Evolutionary conservation across 2,113 vertebrate genomes (phyloP), one percentile per base, ranked within the genome.

Genomic region (Pycnonotus jocosus): DNA sequence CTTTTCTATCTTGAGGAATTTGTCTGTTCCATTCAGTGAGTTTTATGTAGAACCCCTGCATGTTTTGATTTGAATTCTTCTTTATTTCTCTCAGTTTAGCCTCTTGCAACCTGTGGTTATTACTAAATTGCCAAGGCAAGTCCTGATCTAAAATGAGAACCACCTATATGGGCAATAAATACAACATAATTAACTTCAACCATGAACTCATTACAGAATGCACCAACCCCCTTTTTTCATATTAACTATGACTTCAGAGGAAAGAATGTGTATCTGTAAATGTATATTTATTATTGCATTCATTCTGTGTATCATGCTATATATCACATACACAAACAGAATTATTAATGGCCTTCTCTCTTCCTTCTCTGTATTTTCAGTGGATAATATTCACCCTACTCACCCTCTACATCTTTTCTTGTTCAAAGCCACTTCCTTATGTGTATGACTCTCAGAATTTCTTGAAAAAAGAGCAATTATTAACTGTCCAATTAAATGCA

Each of bases 31-130:
- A 4, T 96, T 98, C 79, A 81, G 57, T 91, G 96, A 94, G 81
- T 97, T 98, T 98, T 97, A 95, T 95, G 92, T 92, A 86, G 97
- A 96, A 97, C 91, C 96, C 97, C 97, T 95, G 92, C 94, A 96
- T 95, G 94, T 89, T 97, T 48, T 84, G 91, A 95, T 96, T 95
- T 94, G 86, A 97, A 96, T 97, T 95, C 92, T 94, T 95, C 91
- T 51, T 91, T 95, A 94, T 97, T 94, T 81, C 86, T 71, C 97
- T 97, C 93, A 76, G 92, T 88, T 93, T 95, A 97, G 93, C 87
- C 88, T 97, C 96, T 95, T 83, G 95, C 91, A 98, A 97, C 97
- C 98, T 96, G 93, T 53, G 79, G 96, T 97, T 97, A 95, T 98
- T 95, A 96, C 65, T 84, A 96, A 96, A 98, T 97, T 97, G 96